Evolutionary conservation across 37 sponge, comb jelly and placozoan species (phyloP), one percentile per base, ranked within the genome.

Genomic region (Hormiphora californensis): DNA sequence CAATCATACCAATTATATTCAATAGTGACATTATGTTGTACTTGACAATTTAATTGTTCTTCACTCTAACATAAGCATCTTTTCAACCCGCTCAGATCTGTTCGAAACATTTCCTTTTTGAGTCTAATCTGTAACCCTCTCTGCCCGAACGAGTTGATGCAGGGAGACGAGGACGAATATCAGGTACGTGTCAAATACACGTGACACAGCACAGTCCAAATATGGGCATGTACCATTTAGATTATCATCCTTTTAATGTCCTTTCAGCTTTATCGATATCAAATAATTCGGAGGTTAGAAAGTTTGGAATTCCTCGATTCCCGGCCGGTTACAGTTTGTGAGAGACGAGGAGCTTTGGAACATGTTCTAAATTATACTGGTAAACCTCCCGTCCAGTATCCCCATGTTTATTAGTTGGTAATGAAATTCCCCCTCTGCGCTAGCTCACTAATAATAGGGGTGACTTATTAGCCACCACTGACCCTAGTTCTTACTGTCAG

Each of bases 91-190:
- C 27, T 57, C 61, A 57, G 61, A 19, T 25, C 61, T 28, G 61
- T 30, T 12, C 61, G 30, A 5, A 23, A 57, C 30, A 5, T 57
- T 25, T 28, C 61, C 5, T 57, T 28, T 57, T 30, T 57, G 61
- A 57, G 61, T 57, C n/a, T 57, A 30, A 5, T 57, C 30, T 57
- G 61, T 15, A 57, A 57, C 61, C 61, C 61, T 4, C 61, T 57
- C 30, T 57, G 61, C 23, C 61, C 23, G 7, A 57, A 57, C 23
- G 61, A 57, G 23, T 30, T 57, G 3, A 57, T 15, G 9, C 3
- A 23, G n/a, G 61, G 61, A 15, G 61, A 57, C n/a, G 61, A 57
- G n/a, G 61, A 57, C 27, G 61, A 57, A 28, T 57, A 57, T 57
- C 61, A 57, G 61, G 61, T 57, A 57, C n/a, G 23, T 17, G 15